Percentiles rank a stretch among this genome's conserved stretches.
Conservation (phyloP, 2,797 vertebrate genomes). For the Pipistrellus kuhlii region DNA sequence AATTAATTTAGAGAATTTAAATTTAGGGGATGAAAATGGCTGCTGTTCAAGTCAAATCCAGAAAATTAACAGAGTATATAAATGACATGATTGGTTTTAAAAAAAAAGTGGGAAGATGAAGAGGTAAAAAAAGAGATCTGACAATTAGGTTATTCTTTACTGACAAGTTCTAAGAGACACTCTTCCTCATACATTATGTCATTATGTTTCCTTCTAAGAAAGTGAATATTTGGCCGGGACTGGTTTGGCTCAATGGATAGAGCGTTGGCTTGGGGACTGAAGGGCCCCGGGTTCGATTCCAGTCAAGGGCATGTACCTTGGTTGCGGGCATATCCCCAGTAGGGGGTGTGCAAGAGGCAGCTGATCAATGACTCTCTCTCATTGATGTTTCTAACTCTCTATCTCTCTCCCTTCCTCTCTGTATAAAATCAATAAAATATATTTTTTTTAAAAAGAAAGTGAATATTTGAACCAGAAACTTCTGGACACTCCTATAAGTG, state of each 20-base stretch:
- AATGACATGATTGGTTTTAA: background rate
- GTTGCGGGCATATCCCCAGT: too few relatives aligned
- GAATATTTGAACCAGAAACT: slow-evolving; percentile 18
- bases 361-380: too few relatives aligned
- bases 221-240: slow-evolving; percentile 24
- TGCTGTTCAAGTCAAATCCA: slow-evolving; percentile 43
- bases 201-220: background rate
- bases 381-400: too few relatives aligned
- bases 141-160: background rate
- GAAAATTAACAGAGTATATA: slow-evolving; percentile 34
- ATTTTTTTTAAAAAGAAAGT: too few relatives aligned
- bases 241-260: too few relatives aligned
- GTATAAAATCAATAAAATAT: too few relatives aligned
- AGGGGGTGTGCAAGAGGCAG: too few relatives aligned
- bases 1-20: slow-evolving; percentile 52
- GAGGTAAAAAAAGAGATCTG: background rate
- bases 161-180: background rate
- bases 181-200: background rate
- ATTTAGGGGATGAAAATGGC: slow-evolving; percentile 44
- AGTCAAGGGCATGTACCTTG: too few relatives aligned
- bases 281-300: too few relatives aligned
- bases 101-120: slow-evolving; percentile 1
- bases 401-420: too few relatives aligned
- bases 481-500: background rate
- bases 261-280: too few relatives aligned